A percentile compares a stretch with the other conserved stretches of the same genome.
phyloP scores from a whole-genome alignment of 2,113 vertebrate species.

The Neofelis nebulosa region DNA sequence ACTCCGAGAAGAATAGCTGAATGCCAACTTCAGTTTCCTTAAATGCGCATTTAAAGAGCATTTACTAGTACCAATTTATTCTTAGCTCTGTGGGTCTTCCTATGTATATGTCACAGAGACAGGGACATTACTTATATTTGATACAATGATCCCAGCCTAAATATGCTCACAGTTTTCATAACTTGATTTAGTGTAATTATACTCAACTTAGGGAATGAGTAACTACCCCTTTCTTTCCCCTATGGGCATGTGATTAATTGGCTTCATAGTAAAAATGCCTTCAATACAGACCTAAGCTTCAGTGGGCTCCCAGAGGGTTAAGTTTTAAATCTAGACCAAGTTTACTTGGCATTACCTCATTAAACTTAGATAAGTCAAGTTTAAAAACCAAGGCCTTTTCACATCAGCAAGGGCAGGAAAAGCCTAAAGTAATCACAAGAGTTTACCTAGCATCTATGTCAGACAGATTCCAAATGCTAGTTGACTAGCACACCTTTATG shows the following conservation, averaged over 20 bases:
- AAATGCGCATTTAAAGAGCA: conserved; percentile 54
- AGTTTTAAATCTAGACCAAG: conserved; percentile 57
- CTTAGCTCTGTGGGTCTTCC: conserved; percentile 43
- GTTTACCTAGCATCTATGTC: background rate
- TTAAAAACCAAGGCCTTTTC: conserved; percentile 49
- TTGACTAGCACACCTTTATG: background rate
- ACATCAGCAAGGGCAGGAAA: conserved; percentile 22
- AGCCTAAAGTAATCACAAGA: conserved; percentile 25
- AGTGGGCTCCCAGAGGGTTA: background rate
- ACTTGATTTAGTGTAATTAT: conserved; percentile 63
- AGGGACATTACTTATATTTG: conserved; percentile 58
- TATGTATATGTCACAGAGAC: conserved; percentile 52
- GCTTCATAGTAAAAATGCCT: conserved; percentile 43
- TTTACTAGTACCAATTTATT: conserved; percentile 60
- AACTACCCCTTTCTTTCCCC: conserved; percentile 25
- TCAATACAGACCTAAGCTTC: conserved; percentile 30
- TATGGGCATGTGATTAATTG: conserved; percentile 48
- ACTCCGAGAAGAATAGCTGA: conserved; percentile 38
- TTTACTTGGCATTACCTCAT: conserved; percentile 44
- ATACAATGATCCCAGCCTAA: conserved; percentile 30
- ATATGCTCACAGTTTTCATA: conserved; percentile 57
- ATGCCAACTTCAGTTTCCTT: conserved; percentile 56
- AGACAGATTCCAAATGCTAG: background rate
- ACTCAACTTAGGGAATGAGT: conserved; percentile 49
- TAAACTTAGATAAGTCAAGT: conserved; percentile 53